Base-by-base conservation (phyloP, 2,888 invertebrate genomes). In the Boloria euphrosyne region DNA sequence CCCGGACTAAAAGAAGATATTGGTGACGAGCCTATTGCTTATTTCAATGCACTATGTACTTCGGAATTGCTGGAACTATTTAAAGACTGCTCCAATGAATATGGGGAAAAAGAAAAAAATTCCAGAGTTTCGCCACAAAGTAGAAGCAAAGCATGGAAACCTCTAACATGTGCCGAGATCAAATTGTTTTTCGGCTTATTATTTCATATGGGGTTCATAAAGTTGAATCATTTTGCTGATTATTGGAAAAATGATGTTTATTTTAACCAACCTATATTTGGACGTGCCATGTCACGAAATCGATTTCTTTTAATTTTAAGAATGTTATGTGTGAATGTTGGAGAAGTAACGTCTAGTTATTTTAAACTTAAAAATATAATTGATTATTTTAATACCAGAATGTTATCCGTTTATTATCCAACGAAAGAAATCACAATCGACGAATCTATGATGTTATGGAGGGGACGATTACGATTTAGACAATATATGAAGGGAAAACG, bases 361-460 rank as follows among this genome's bases (percentile, higher is more conserved):
- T 14, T n/a, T 52, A 68, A 71, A 71, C 53, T 71, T 18, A 71
- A 69, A 69, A 67, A 54, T 65, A 66, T 68, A 18, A 68, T 66
- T 43, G 68, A 70, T 31, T 68, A 49, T 47, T 66, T 68, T 66
- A 68, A 70, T 59, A 46, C 54, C 57, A 70, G 18, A 66, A 70
- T 68, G 47, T 38, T 52, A 49, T 44, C 43, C 18, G 13, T 68
- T 38, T 70, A 68, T 66, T 70, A 70, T 31, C 68, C 70, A 46
- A 68, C 70, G 14, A 60, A 66, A 66, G 47, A 68, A 17, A 54
- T 70, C 17, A 49, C 49, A 13, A 70, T 66, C 50, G 68, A 70
- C 51, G 66, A 70, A 62, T 70, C 70, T 57, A 65, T 70, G 67
- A 68, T 72, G 69, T 66, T 71, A 72, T 73, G 72, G 70, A 65